Evolutionary conservation across 2,797 vertebrate species (phyloP).

Genomic region (Jordanella pulchra): DNA sequence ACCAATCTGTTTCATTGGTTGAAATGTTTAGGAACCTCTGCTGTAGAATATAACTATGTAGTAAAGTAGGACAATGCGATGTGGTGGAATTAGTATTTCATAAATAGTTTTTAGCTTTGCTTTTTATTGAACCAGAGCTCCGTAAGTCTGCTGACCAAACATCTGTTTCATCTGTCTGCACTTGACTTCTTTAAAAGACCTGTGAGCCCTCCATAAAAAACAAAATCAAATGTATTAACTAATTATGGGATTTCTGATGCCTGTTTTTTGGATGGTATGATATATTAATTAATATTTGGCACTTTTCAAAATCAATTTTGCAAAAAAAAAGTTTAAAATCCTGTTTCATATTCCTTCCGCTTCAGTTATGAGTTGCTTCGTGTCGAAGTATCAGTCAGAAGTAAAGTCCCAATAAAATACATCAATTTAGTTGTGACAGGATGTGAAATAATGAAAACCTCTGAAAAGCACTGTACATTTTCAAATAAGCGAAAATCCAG

Average conservation of each 20-base stretch:
- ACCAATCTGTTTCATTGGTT: no score
- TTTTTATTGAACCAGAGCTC: no score
- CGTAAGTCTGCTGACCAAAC: background rate
- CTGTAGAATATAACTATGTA: background rate
- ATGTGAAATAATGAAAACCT: background rate
- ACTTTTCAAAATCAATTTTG: background rate
- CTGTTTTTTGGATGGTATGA: background rate
- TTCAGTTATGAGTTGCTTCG: background rate
- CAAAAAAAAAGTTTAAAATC: no score
- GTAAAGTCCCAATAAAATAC: background rate
- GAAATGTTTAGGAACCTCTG: no score
- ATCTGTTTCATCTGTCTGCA: background rate
- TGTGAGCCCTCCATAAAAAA: background rate
- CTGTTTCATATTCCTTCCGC: background rate
- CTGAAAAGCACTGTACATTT: background rate
- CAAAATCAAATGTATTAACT: background rate
- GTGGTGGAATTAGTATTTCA: no score
- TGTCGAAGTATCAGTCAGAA: background rate
- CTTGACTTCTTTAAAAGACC: background rate
- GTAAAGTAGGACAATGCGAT: background rate
- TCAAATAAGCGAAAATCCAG: background rate
- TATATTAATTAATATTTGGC: background rate
- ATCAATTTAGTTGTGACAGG: background rate
- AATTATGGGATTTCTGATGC: background rate
- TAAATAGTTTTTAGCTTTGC: no score